Evolutionary conservation across 1,140 invertebrate genomes (phyloP), one percentile per base, ranked within the genome.

Genomic region (Drosophila mojavensis): DNA sequence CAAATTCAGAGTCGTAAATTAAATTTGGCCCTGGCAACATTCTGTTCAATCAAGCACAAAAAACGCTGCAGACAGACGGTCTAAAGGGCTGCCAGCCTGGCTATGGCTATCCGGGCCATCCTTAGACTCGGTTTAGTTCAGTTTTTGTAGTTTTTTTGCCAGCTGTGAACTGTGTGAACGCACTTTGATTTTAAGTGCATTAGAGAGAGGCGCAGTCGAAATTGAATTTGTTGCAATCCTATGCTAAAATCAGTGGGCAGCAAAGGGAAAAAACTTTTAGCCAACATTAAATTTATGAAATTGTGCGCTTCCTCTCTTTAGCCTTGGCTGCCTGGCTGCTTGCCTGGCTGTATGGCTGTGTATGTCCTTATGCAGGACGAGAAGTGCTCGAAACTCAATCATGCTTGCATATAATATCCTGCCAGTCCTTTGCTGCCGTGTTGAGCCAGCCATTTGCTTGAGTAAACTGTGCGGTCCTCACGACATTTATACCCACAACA

Each of bases 1-100:
- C 20, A 28, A 61, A 48, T 58, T 64, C 58, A 36, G 54, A 82
- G 72, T 86, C 85, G 81, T 89, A 89, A 89, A 89, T 89, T 89
- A 75, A 89, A 89, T 89, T 89, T 89, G 71, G 80, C 84, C 64
- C 77, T 45, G 54, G 81, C 76, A 83, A 78, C 81, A 89, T 89
- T 89, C 83, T 89, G 84, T 81, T 84, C 84, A 89, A 89, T 89
- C 84, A 89, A 88, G 84, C 84, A 88, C 78, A 84, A 89, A 88
- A 78, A 89, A 89, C 79, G 69, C 83, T 61, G 76, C 83, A 82
- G 79, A 82, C 82, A 82, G 71, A 67, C 43, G 15, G 43, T 47
- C 67, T 41, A 45, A 39, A 36, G 66, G 51, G 48, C 53, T 54
- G 45, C 43, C 30, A 69, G 65, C 55, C 67, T 66, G 51, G 51